Percentiles rank a stretch among this genome's conserved stretches.
Conservation (phyloP, 2,888 invertebrate species). For the Tenthredo notha region DNA sequence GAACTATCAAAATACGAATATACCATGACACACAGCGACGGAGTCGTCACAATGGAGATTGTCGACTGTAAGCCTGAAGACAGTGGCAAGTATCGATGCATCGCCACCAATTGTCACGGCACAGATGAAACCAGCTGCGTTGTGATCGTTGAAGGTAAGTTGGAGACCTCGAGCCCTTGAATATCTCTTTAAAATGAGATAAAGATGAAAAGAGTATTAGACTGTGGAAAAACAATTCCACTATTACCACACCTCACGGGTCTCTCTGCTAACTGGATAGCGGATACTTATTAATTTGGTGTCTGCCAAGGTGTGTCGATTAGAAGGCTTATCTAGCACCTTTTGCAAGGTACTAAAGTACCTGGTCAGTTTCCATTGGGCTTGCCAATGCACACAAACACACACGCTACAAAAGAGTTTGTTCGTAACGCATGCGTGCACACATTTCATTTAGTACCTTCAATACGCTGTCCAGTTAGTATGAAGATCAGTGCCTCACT, state of each 20-base stretch:
- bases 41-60: conserved; percentile 98
- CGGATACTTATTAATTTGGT: too few species aligned
- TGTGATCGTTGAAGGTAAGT: conserved; percentile 95
- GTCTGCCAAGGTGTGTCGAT: too few species aligned
- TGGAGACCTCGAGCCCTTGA: not conserved
- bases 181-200: not conserved
- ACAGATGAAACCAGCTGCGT: conserved; percentile 97
- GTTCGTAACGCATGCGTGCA: not conserved
- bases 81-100: conserved; percentile 97
- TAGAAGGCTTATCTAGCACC: too few species aligned
- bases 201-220: not conserved
- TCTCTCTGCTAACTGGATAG: too few species aligned
- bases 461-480: not conserved
- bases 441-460: not conserved
- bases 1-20: conserved; percentile 96
- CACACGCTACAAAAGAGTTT: not conserved
- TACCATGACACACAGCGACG: conserved; percentile 94
- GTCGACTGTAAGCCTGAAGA: conserved; percentile 96
- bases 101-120: conserved; percentile 96
- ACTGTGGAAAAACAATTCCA: too few species aligned
- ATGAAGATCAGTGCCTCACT: not conserved
- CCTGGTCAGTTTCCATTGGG: not conserved
- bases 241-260: too few species aligned
- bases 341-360: not conserved
- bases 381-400: not conserved